phyloP scores from a whole-genome alignment of 2,797 vertebrate species.

The Premnoplex brunnescens region DNA sequence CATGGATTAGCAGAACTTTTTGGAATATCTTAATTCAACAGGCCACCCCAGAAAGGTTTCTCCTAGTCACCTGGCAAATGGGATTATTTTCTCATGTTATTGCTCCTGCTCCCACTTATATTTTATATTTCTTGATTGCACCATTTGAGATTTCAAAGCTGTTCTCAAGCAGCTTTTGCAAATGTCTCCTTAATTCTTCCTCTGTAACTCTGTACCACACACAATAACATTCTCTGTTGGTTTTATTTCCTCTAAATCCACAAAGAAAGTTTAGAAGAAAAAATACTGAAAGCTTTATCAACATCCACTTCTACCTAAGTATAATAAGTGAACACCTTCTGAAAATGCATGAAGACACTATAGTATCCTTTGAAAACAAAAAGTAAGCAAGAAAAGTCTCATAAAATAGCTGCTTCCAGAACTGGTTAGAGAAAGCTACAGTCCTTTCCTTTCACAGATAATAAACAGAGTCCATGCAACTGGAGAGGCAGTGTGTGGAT shows the following conservation, averaged over 20 bases:
- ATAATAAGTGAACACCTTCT: background rate
- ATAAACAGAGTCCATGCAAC: background rate
- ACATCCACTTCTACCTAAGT: background rate
- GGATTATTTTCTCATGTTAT: background rate
- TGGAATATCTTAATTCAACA: background rate
- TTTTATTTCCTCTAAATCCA: background rate
- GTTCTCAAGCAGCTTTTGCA: background rate
- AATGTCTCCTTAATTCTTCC: background rate
- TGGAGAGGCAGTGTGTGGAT: conserved; percentile 9
- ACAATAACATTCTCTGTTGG: background rate
- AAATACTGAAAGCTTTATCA: background rate
- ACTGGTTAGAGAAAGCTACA: background rate
- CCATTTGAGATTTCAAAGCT: background rate
- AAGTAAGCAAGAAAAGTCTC: background rate
- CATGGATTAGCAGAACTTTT: background rate
- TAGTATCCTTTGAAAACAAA: background rate
- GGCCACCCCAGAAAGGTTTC: background rate
- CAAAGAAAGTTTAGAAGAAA: background rate
- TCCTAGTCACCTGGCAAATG: background rate
- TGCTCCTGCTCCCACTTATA: background rate
- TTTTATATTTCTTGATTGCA: background rate
- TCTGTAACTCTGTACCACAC: background rate
- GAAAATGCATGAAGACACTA: background rate
- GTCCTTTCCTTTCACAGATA: conserved; percentile 2
- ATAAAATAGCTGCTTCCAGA: background rate